Percentiles rank a stretch among this genome's conserved stretches.
Conservation (phyloP, 2,888 invertebrate genomes). For the Alloscopus bannaensis region DNA sequence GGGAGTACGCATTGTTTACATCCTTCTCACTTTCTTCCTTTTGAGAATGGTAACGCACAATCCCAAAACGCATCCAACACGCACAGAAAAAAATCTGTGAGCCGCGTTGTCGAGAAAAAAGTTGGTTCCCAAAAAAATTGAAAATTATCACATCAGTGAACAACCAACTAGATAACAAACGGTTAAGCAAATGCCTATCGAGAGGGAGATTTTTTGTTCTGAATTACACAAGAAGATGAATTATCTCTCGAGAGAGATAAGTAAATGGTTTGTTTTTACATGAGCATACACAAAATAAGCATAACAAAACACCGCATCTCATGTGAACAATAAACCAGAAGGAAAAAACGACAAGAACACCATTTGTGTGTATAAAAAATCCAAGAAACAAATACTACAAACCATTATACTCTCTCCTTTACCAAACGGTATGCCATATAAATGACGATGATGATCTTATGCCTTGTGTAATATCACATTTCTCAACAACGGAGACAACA, state of each 20-base stretch:
- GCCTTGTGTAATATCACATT: constrained; percentile 41
- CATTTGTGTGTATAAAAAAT: not conserved
- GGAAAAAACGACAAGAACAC: not conserved
- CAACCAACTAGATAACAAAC: constrained; percentile 35
- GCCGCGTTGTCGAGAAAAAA: not conserved
- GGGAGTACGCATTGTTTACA: constrained; percentile 47
- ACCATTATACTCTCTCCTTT: not conserved
- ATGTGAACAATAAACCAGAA: constrained; percentile 33
- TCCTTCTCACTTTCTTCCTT: constrained; percentile 35
- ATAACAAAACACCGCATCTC: constrained; percentile 34
- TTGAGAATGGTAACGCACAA: constrained; percentile 37
- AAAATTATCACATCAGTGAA: constrained; percentile 55
- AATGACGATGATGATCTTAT: too few species aligned
- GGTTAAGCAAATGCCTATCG: constrained; percentile 13
- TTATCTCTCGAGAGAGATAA: constrained; percentile 31
- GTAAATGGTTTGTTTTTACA: constrained; percentile 2
- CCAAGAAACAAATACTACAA: too few species aligned
- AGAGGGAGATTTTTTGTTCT: constrained; percentile 17
- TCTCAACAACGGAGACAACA: constrained; percentile 49
- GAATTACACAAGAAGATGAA: constrained; percentile 49
- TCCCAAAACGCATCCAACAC: constrained; percentile 4
- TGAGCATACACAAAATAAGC: too few species aligned
- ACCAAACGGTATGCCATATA: not conserved
- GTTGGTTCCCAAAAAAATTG: constrained; percentile 7
- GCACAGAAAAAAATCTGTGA: constrained; percentile 6